A percentile compares a stretch with the other conserved stretches of the same genome.
Conservation (phyloP, 2,797 vertebrate species). For the Anguilla pacifica region DNA sequence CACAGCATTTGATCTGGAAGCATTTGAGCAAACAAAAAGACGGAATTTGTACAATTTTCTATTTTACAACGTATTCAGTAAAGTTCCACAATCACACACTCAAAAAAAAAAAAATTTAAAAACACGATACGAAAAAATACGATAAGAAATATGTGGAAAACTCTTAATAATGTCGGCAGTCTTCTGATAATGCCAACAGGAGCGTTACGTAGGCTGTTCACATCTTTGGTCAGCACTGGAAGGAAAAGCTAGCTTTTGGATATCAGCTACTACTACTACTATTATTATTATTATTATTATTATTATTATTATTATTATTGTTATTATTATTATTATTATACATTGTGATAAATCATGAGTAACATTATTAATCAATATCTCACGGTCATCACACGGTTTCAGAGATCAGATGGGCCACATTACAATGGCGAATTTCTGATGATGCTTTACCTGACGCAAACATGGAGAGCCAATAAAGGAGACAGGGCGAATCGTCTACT, state of each 20-base stretch:
- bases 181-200: not conserved
- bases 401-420: not conserved
- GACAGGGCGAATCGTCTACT: not conserved
- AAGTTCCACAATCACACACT: not conserved
- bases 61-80: not conserved
- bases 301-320: not conserved
- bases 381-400: not conserved
- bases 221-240: not conserved
- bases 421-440: not conserved
- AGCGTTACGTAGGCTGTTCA: not conserved
- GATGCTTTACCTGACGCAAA: not conserved
- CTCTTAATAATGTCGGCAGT: not conserved
- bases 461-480: not conserved
- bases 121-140: not conserved
- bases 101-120: not conserved
- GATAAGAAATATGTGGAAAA: not conserved
- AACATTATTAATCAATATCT: not conserved
- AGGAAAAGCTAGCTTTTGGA: not conserved
- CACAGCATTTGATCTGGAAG: not conserved
- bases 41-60: not conserved
- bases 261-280: not conserved
- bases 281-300: not conserved
- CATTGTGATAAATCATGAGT: not conserved
- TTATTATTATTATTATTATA: not conserved
- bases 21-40: too few relatives aligned